Percentiles rank a stretch among this genome's conserved stretches.
Conservation (phyloP, 2,888 invertebrate genomes). For the Hydropsyche betteni region DNA sequence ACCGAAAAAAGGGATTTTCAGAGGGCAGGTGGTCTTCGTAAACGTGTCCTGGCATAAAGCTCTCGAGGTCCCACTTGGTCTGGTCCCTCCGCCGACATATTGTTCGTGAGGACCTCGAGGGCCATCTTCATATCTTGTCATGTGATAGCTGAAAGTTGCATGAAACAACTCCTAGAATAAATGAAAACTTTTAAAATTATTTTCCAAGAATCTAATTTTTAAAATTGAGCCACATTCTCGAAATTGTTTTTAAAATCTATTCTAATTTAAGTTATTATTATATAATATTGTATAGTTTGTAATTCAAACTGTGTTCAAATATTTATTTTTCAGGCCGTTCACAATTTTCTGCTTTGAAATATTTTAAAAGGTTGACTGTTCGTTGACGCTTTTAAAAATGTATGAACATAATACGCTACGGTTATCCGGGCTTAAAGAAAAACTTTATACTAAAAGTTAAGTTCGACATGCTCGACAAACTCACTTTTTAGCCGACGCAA, state of each 20-base stretch:
- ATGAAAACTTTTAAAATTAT: background rate
- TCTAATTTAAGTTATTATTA: too few relatives aligned
- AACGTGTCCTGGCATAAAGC: slow-evolving; percentile 45
- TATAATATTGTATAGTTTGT: too few relatives aligned
- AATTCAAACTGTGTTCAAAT: too few relatives aligned
- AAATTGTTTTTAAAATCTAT: too few relatives aligned
- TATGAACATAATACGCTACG: slow-evolving; percentile 33
- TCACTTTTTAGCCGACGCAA: slow-evolving; percentile 10
- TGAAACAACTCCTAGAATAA: background rate
- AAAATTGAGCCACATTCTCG: too few relatives aligned
- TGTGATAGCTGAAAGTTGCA: too few relatives aligned
- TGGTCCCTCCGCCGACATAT: slow-evolving; percentile 30
- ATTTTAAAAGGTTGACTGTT: slow-evolving; percentile 2
- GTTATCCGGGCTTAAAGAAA: slow-evolving; percentile 30
- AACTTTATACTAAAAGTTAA: slow-evolving; percentile 50
- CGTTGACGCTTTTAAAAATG: slow-evolving; percentile 26
- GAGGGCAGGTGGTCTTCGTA: slow-evolving; percentile 36
- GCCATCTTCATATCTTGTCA: background rate
- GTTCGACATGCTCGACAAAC: slow-evolving; percentile 40
- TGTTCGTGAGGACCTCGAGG: slow-evolving; percentile 35
- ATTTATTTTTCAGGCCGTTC: too few relatives aligned
- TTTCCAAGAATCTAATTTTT: too few relatives aligned
- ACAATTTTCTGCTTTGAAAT: too few relatives aligned
- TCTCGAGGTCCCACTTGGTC: slow-evolving; percentile 35
- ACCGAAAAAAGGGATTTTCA: slow-evolving; percentile 27